phyloP scores from a whole-genome alignment of 2,888 invertebrate species.

The Altica lythri region DNA sequence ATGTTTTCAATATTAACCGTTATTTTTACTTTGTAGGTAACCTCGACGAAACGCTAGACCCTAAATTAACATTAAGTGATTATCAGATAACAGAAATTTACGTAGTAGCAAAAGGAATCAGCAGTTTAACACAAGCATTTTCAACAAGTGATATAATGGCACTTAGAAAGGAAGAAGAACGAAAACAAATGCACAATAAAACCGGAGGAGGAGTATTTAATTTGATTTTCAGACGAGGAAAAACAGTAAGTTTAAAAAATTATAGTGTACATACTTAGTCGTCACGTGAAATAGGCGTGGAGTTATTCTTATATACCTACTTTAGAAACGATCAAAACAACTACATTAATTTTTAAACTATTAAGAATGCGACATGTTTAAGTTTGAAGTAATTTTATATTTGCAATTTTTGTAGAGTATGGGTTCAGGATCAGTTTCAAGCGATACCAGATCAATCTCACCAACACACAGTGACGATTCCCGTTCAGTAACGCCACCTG shows the following conservation, averaged over 20 bases:
- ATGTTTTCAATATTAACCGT: neutral
- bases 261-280: no score
- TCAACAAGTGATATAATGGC: slow-evolving; percentile 62
- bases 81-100: slow-evolving; percentile 70
- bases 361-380: no score
- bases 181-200: slow-evolving; percentile 60
- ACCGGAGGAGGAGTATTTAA: slow-evolving; percentile 60
- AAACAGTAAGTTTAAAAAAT: slow-evolving; percentile 56
- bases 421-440: slow-evolving; percentile 55
- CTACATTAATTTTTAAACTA: no score
- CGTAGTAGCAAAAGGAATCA: slow-evolving; percentile 62
- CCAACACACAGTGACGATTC: slow-evolving; percentile 67
- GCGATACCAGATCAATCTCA: slow-evolving; percentile 59
- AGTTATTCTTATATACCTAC: no score
- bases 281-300: no score
- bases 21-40: slow-evolving; percentile 57
- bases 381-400: no score
- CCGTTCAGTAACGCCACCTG: slow-evolving; percentile 56
- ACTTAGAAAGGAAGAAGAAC: slow-evolving; percentile 63
- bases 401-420: slow-evolving; percentile 48
- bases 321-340: no score
- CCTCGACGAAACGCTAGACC: slow-evolving; percentile 64
- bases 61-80: slow-evolving; percentile 64
- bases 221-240: slow-evolving; percentile 59
- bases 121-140: slow-evolving; percentile 57